A percentile compares a stretch with the other conserved stretches of the same genome.
phyloP scores from a whole-genome alignment of 2,113 vertebrate species.

The Cromileptes altivelis region DNA sequence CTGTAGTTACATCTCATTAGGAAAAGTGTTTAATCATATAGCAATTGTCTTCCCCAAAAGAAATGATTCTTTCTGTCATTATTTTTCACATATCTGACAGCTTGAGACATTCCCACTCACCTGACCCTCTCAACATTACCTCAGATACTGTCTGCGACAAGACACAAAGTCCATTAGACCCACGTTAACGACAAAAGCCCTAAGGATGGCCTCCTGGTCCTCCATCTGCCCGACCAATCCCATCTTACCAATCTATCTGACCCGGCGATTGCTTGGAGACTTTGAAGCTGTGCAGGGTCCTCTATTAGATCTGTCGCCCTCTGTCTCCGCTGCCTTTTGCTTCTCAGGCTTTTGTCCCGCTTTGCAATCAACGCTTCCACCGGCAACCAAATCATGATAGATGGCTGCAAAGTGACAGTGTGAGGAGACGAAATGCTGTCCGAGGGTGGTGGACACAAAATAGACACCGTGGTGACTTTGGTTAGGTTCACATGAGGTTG shows the following conservation, averaged over 20 bases:
- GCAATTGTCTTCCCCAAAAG: background rate
- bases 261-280: slow-evolving; percentile 26
- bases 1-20: slow-evolving; percentile 7
- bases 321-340: slow-evolving; percentile 34
- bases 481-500: slow-evolving; percentile 4
- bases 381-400: slow-evolving; percentile 66
- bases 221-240: slow-evolving; percentile 22
- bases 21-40: background rate
- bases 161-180: slow-evolving; percentile 63
- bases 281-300: slow-evolving; percentile 1
- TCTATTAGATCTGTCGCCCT: slow-evolving; percentile 63
- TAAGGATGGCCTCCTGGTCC: slow-evolving; percentile 19
- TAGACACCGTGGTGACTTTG: slow-evolving; percentile 20
- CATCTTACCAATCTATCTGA: slow-evolving; percentile 43
- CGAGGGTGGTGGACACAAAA: slow-evolving; percentile 20
- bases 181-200: slow-evolving; percentile 54
- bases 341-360: slow-evolving; percentile 65
- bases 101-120: slow-evolving; percentile 5
- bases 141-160: slow-evolving; percentile 34
- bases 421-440: slow-evolving; percentile 29
- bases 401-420: slow-evolving; percentile 47
- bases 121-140: slow-evolving; percentile 14
- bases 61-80: background rate
- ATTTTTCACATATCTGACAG: slow-evolving; percentile 8
- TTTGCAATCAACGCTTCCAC: slow-evolving; percentile 67